phyloP scores from a whole-genome alignment of 2,113 vertebrate genomes.

The Lota lota region DNA sequence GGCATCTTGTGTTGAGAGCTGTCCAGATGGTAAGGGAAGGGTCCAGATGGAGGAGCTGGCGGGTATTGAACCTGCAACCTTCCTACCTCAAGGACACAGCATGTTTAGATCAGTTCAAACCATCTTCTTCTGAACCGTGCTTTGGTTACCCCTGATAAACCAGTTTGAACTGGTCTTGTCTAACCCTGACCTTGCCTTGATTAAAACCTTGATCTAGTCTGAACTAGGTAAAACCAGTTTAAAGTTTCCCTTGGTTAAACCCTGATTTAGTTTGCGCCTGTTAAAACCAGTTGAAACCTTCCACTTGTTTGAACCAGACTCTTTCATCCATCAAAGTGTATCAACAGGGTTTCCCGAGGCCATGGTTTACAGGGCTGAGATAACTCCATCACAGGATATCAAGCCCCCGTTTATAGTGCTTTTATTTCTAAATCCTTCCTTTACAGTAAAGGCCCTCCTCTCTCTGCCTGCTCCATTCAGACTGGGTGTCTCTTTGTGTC shows the following conservation, averaged over 20 bases:
- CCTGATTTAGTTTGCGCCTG: conserved; percentile 6
- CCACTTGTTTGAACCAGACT: conserved; percentile 37
- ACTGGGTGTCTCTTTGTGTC: background rate
- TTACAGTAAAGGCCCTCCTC: background rate
- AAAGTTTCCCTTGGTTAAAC: no score
- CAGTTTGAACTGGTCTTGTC: no score
- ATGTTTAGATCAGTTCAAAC: conserved; percentile 19
- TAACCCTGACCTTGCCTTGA: no score
- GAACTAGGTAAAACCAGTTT: no score
- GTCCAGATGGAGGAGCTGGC: conserved; percentile 9
- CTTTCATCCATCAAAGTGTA: conserved; percentile 48
- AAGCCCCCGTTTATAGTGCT: no score
- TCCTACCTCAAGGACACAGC: conserved; percentile 48
- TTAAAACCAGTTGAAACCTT: background rate
- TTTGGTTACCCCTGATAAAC: no score
- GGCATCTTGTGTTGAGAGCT: conserved; percentile 26
- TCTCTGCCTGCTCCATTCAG: background rate
- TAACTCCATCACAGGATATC: no score
- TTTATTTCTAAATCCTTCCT: no score
- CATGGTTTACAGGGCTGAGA: no score
- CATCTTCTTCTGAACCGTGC: background rate
- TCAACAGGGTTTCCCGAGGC: background rate
- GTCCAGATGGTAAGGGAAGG: conserved; percentile 16
- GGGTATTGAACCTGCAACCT: background rate
- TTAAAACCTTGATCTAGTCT: no score